These are phyloP conservation scores for Blera fallax DNA, from an alignment of 2,888 invertebrate genomes.

Conservation along the genomic window DNA sequence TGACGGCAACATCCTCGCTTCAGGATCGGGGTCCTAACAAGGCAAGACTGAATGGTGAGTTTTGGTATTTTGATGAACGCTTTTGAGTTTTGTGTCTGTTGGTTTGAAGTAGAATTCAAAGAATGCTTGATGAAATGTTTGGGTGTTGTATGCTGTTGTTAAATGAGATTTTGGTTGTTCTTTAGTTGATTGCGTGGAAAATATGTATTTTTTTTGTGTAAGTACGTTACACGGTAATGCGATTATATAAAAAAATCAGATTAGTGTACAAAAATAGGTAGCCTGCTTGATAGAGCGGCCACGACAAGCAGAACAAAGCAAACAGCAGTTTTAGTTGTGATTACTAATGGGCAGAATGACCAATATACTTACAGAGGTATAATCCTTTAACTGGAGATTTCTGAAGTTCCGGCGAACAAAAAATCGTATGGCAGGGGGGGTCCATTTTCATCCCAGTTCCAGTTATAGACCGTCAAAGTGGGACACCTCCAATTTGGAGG, in stretches of 20 bases:
- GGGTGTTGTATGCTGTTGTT: conserved; percentile 15
- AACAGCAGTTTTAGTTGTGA: too few relatives aligned
- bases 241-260: not conserved
- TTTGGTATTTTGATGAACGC: not conserved
- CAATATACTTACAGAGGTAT: too few relatives aligned
- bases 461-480: too few relatives aligned
- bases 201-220: not conserved
- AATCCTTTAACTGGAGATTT: too few relatives aligned
- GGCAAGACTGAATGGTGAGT: conserved; percentile 92
- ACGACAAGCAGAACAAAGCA: too few relatives aligned
- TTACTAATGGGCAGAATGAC: too few relatives aligned
- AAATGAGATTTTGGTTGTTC: not conserved
- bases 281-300: too few relatives aligned
- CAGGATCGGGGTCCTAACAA: conserved; percentile 92
- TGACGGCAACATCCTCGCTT: conserved; percentile 91
- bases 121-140: conserved; percentile 52
- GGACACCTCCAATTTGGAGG: too few relatives aligned
- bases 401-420: too few relatives aligned
- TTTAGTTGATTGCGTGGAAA: not conserved
- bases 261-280: too few relatives aligned
- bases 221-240: conserved; percentile 28
- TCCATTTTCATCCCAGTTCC: too few relatives aligned
- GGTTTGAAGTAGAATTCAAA: conserved; percentile 43
- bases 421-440: too few relatives aligned
- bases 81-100: conserved; percentile 24